A percentile compares a stretch with the other conserved stretches of the same genome.
phyloP scores from a whole-genome alignment of 2,888 invertebrate species.

The Phorcus lineatus region DNA sequence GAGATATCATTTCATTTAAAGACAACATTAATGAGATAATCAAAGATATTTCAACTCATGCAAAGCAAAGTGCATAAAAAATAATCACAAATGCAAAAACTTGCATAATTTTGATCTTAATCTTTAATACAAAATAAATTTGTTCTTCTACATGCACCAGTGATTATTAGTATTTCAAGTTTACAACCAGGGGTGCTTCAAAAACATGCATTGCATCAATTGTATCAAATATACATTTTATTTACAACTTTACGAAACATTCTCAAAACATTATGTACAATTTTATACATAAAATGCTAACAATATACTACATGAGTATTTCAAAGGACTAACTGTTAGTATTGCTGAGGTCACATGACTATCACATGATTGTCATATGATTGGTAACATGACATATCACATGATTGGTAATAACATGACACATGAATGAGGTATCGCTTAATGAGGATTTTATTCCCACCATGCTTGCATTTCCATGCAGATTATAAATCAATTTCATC shows the following conservation, averaged over 20 bases:
- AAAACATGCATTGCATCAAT: background rate
- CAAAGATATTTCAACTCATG: background rate
- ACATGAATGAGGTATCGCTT: conserved; percentile 8
- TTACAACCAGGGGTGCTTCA: background rate
- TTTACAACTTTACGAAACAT: background rate
- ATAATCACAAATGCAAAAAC: background rate
- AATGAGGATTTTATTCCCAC: background rate
- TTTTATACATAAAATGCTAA: background rate
- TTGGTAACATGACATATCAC: conserved; percentile 19
- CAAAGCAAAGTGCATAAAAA: background rate
- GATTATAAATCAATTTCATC: background rate
- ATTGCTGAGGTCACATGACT: conserved; percentile 27
- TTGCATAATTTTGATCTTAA: conserved; percentile 4
- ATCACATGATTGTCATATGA: background rate
- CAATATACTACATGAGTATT: conserved; percentile 12
- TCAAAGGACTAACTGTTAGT: conserved; percentile 16
- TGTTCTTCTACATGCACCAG: background rate
- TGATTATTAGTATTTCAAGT: background rate
- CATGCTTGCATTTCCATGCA: background rate
- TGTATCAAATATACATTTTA: conserved; percentile 4
- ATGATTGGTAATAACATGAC: conserved; percentile 15
- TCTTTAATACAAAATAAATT: background rate
- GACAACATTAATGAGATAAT: background rate
- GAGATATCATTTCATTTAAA: too few species aligned
- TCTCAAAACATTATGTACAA: background rate